Evolutionary conservation across 1,140 invertebrate genomes (phyloP).

Genomic region (Eufriesea mexicana): DNA sequence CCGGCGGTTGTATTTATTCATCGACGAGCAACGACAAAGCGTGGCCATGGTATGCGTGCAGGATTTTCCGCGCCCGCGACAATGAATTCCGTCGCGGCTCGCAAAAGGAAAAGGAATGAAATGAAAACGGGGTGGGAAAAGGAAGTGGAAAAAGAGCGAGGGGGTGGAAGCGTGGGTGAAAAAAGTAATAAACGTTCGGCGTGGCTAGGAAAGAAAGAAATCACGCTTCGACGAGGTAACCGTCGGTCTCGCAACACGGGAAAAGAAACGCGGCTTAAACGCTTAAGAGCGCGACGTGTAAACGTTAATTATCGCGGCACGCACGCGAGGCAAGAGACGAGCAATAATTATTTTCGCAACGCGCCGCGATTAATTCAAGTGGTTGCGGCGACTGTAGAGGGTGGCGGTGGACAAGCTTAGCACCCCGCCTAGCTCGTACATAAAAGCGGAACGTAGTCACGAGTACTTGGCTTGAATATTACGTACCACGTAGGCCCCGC

Average conservation of each 20-base stretch:
- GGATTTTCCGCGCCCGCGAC: background rate
- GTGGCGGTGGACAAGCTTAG: constrained; percentile 61
- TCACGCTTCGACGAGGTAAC: constrained; percentile 24
- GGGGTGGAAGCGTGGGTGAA: background rate
- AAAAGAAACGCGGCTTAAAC: constrained; percentile 51
- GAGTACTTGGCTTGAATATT: constrained; percentile 67
- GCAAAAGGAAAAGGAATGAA: background rate
- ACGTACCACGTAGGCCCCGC: constrained; percentile 46
- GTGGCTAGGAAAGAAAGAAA: background rate
- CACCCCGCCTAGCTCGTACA: constrained; percentile 48
- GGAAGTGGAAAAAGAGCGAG: too few relatives aligned
- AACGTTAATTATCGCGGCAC: constrained; percentile 65
- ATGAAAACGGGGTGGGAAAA: background rate
- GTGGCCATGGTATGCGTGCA: background rate
- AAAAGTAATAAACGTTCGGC: background rate
- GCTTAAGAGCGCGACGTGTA: constrained; percentile 61
- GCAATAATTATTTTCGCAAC: constrained; percentile 69
- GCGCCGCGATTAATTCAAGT: constrained; percentile 65
- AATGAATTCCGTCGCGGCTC: background rate
- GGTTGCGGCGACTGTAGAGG: constrained; percentile 45
- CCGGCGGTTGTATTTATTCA: background rate
- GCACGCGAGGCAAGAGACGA: constrained; percentile 64
- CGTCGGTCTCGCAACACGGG: background rate
- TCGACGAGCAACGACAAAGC: background rate
- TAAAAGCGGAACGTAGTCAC: constrained; percentile 56